phyloP scores from a whole-genome alignment of 1,140 invertebrate species.

The Schlechtendalia chinensis region DNA sequence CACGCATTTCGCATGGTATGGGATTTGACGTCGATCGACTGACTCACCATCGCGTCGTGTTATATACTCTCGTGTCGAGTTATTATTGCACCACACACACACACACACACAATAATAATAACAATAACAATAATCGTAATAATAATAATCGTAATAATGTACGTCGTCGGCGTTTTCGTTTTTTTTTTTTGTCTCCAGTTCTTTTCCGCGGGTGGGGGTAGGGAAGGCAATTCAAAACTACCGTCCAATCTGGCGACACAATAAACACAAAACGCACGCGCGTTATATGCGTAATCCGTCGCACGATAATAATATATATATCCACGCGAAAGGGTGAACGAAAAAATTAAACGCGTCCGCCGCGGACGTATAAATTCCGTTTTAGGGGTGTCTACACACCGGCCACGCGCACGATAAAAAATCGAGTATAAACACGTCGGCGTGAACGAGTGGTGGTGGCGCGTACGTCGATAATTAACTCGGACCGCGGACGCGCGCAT shows the following conservation, averaged over 20 bases:
- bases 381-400: background rate
- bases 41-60: too few species aligned
- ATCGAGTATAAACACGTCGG: background rate
- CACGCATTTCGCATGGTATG: too few species aligned
- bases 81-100: too few species aligned
- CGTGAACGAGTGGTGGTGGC: background rate
- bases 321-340: slow-evolving; percentile 18
- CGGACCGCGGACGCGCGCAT: background rate
- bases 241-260: slow-evolving; percentile 33
- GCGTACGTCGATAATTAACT: background rate
- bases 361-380: slow-evolving; percentile 27
- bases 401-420: background rate
- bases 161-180: too few species aligned
- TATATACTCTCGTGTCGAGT: too few species aligned
- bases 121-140: too few species aligned
- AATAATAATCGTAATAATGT: too few species aligned
- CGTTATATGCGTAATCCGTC: slow-evolving; percentile 33
- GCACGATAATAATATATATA: too few species aligned
- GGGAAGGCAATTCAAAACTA: slow-evolving; percentile 36
- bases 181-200: slow-evolving; percentile 1
- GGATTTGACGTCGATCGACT: too few species aligned
- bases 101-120: too few species aligned
- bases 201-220: background rate
- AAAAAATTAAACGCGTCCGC: slow-evolving; percentile 6
- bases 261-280: slow-evolving; percentile 44